These are phyloP conservation scores for Cheilosia pagana DNA, from an alignment of 2,888 invertebrate genomes.

Conservation along the genomic window DNA sequence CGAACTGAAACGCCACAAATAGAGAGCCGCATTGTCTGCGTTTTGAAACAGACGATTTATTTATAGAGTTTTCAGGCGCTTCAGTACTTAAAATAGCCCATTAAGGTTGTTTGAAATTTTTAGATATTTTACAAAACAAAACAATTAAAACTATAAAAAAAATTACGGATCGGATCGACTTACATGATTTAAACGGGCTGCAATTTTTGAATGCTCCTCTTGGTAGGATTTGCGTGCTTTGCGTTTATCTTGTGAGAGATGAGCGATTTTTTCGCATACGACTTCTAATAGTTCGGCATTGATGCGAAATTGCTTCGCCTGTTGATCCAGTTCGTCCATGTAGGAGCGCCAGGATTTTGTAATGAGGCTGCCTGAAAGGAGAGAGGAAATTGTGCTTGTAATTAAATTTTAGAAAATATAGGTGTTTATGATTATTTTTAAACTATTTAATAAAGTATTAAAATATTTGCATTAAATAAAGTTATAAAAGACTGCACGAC, in stretches of 20 bases:
- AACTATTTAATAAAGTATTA: no score
- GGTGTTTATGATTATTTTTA: no score
- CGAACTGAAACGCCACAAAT: conserved; percentile 40
- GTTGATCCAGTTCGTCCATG: conserved; percentile 94
- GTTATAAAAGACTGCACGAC: no score
- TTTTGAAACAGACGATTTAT: conserved; percentile 29
- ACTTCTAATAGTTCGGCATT: conserved; percentile 94
- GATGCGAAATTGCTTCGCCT: conserved; percentile 91
- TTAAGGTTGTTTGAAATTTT: neutral
- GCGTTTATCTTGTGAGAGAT: conserved; percentile 93
- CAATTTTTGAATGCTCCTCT: conserved; percentile 94
- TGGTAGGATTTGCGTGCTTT: conserved; percentile 93
- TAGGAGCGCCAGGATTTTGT: conserved; percentile 91
- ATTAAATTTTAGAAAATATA: neutral
- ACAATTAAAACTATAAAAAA: neutral
- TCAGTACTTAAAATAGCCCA: neutral
- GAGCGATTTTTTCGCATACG: conserved; percentile 91
- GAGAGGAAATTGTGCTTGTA: neutral
- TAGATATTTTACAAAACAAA: neutral
- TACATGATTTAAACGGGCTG: conserved; percentile 91
- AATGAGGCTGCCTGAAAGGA: conserved; percentile 86
- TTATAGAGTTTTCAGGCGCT: conserved; percentile 38
- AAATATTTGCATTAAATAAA: no score
- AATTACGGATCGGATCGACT: conserved; percentile 80
- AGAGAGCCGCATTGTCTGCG: conserved; percentile 45